phyloP scores from a whole-genome alignment of 2,888 invertebrate species.

The Agriopis leucophaearia region DNA sequence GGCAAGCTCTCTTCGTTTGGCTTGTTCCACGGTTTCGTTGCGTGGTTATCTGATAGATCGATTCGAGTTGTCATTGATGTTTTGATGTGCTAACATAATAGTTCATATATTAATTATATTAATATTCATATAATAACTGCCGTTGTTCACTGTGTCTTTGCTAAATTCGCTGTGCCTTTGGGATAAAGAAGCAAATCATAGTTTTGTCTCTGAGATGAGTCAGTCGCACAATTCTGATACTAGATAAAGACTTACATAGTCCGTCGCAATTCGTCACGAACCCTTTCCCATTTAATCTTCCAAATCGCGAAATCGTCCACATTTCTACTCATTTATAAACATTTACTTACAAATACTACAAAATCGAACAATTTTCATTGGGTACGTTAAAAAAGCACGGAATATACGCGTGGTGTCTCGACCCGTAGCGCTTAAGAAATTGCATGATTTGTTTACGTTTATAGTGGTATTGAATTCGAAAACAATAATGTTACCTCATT shows the following conservation, averaged over 20 bases:
- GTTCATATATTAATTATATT: too few relatives aligned
- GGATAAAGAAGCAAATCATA: too few relatives aligned
- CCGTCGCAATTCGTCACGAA: slow-evolving; percentile 65
- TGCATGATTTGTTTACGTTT: slow-evolving; percentile 11
- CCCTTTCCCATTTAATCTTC: slow-evolving; percentile 74
- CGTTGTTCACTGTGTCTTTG: too few relatives aligned
- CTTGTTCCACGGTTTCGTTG: too few relatives aligned
- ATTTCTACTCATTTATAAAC: slow-evolving; percentile 43
- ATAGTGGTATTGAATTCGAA: slow-evolving; percentile 23
- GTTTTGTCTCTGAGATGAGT: too few relatives aligned
- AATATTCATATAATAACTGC: too few relatives aligned
- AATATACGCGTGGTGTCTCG: background rate
- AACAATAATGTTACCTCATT: slow-evolving; percentile 66
- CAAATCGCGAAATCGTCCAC: slow-evolving; percentile 68
- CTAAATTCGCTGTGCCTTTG: too few relatives aligned
- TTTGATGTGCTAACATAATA: too few relatives aligned
- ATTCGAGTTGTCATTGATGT: too few relatives aligned
- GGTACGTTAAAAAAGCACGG: background rate
- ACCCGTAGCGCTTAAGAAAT: background rate
- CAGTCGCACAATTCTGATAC: too few relatives aligned
- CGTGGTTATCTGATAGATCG: too few relatives aligned
- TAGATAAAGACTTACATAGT: slow-evolving; percentile 60
- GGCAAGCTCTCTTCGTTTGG: too few relatives aligned
- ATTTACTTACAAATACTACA: slow-evolving; percentile 12
- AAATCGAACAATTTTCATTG: background rate